Conservation (phyloP, 2,797 vertebrate species). For the Tokudaia tokunoshimensis region DNA sequence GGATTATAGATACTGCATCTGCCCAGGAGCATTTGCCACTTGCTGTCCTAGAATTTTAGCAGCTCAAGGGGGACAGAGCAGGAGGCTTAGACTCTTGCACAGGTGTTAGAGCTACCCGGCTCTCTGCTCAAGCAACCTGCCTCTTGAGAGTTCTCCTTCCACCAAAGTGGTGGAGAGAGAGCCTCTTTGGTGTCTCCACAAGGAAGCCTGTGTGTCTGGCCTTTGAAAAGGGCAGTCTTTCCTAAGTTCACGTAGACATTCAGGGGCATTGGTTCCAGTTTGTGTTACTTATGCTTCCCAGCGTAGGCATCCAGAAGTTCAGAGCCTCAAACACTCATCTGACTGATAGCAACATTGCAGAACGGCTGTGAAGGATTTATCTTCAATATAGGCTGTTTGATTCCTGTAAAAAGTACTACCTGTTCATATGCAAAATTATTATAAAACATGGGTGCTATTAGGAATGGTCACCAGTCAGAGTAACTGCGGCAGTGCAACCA, state of each 20-base stretch:
- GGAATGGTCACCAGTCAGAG: background rate
- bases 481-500: background rate
- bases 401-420: background rate
- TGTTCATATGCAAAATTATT: background rate
- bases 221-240: conserved; percentile 18
- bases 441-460: background rate
- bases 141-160: background rate
- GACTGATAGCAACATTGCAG: background rate
- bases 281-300: background rate
- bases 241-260: background rate
- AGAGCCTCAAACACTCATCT: background rate
- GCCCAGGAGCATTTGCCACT: background rate
- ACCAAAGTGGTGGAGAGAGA: background rate
- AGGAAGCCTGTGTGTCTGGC: background rate
- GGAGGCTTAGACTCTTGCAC: too few species aligned
- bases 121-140: background rate
- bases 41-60: background rate
- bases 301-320: background rate
- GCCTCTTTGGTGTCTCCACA: background rate
- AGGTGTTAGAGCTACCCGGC: background rate
- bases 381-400: background rate
- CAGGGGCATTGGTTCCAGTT: background rate
- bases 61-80: background rate
- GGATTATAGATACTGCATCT: background rate
- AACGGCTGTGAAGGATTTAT: background rate